Conservation (phyloP, 2,797 vertebrate genomes). For the Neomorphus geoffroyi region DNA sequence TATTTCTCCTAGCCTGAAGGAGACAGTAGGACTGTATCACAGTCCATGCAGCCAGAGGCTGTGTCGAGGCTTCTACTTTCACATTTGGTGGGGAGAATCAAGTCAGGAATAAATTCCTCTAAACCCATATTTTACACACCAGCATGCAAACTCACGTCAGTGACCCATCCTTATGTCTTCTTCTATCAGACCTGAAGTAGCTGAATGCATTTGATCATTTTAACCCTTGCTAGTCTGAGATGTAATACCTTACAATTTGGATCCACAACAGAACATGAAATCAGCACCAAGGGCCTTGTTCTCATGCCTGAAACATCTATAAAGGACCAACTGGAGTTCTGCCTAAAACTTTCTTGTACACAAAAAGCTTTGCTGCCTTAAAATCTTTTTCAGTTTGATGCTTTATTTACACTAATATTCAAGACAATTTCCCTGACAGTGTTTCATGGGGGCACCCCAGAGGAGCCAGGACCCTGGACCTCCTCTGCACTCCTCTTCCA, state of each 20-base stretch:
- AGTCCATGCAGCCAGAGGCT: accelerated
- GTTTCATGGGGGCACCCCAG: not conserved
- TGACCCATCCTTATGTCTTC: not conserved
- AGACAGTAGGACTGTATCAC: not conserved
- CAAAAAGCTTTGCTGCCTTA: not conserved
- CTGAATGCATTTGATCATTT: accelerated
- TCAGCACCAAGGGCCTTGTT: not conserved
- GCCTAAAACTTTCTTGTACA: not conserved
- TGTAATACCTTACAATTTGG: not conserved
- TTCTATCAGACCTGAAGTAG: not conserved
- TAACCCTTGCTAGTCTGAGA: not conserved
- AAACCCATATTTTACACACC: not conserved
- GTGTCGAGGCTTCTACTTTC: not conserved
- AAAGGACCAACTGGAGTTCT: not conserved
- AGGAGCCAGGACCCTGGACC: not conserved
- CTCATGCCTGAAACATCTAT: not conserved
- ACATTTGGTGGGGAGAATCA: not conserved
- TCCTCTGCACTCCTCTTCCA: not conserved
- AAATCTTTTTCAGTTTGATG: not conserved
- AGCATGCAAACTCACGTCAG: not conserved
- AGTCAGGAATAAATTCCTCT: not conserved
- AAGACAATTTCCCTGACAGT: not conserved
- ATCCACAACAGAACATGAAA: not conserved
- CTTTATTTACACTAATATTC: not conserved
- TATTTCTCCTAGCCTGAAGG: not conserved